Evolutionary conservation across 2,113 vertebrate species (phyloP), one percentile per base, ranked within the genome.

Genomic region (Orthonyx spaldingii): DNA sequence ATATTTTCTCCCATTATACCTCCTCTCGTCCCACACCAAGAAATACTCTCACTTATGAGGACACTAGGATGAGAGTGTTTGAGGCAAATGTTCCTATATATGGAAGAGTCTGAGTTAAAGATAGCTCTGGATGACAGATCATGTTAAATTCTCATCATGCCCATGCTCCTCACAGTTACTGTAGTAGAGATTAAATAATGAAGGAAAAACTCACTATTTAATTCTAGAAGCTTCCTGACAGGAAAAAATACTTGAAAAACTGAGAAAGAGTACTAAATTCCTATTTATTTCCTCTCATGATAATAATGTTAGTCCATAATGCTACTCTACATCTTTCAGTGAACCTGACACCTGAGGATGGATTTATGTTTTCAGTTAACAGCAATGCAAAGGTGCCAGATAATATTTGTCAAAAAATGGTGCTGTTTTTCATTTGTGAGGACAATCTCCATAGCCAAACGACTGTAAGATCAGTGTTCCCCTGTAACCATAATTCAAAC

Each of bases 341-440:
- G 64, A 82, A 91, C 52, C 70, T 78, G 81, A 94, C 55, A 94
- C 61, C 84, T 86, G 61, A 85, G 39, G 37, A 93, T 80, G 70
- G 81, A 94, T 94, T 97, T 78, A 52, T 93, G 65, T 93, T 97
- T 95, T 92, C 74, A 92, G 87, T 96, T 97, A 97, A 79, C 92
- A 89, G 87, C 91, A 82, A 53, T 49, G 72, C 52, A 94, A 94
- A 95, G 86, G 90, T 91, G 90, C 60, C 91, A 95, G 84, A 94
- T 71, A 96, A 63, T 66, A 93, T 80, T 78, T 97, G 89, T 91
- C 77, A 96, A 84, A 94, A 87, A 94, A 86, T 33, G 16, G 68
- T 77, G 74, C 87, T 97, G 89, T n/a, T 96, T 98, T 91, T 91
- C 92, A 97, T 95, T 96, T 97, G 84, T 75, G 78, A 85, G 78